Conservation (phyloP, 2,113 vertebrate species). For the Cyanoderma ruficeps region DNA sequence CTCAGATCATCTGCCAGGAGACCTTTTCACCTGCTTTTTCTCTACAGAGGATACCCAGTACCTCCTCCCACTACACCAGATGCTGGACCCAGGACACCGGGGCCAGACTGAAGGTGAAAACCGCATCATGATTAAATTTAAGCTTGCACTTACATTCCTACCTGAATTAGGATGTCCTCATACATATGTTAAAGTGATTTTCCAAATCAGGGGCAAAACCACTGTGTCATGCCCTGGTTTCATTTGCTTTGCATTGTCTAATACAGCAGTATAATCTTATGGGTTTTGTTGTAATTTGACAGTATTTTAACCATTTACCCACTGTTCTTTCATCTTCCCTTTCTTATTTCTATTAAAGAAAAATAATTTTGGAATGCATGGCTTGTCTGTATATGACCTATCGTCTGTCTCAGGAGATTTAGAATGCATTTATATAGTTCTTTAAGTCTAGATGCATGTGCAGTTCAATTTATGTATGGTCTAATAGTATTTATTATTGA, state of each 20-base stretch:
- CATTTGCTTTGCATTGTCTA: constrained; percentile 8
- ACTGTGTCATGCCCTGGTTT: background rate
- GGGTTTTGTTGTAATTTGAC: constrained; percentile 20
- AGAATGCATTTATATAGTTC: constrained; percentile 58
- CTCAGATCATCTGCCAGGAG: background rate
- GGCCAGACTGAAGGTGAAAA: background rate
- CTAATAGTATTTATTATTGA: constrained; percentile 51
- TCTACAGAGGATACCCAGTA: background rate
- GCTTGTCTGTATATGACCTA: constrained; percentile 33
- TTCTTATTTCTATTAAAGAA: constrained; percentile 31
- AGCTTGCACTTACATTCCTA: background rate
- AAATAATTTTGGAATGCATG: constrained; percentile 44
- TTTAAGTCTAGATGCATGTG: constrained; percentile 58
- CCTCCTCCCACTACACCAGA: background rate
- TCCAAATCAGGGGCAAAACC: background rate
- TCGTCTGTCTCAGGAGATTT: constrained; percentile 59
- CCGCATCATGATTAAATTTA: background rate
- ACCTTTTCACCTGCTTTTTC: background rate
- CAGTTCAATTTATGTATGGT: constrained; percentile 57
- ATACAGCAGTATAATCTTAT: background rate
- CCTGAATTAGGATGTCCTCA: background rate
- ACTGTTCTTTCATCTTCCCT: constrained; percentile 11
- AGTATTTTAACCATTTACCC: constrained; percentile 6
- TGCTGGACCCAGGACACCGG: background rate
- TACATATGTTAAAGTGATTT: background rate